These are phyloP conservation scores for human (Homo sapiens) DNA, from an alignment of 2,113 vertebrate species.

Conservation along the genomic window DNA sequence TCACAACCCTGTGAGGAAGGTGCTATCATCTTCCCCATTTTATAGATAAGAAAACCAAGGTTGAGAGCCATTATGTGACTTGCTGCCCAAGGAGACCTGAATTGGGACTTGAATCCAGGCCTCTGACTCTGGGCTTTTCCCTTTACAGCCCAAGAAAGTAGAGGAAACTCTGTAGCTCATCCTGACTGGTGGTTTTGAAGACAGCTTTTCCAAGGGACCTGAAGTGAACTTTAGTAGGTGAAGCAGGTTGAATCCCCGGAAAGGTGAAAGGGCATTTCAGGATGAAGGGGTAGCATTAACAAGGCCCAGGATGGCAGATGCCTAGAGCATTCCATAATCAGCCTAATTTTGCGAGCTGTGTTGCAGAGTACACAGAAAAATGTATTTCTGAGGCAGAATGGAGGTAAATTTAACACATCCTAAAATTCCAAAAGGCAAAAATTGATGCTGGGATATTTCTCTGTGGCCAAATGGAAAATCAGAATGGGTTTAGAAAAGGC, in stretches of 20 bases:
- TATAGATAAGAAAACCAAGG: not conserved
- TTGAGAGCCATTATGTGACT: not conserved
- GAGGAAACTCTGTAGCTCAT: not conserved
- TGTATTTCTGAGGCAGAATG: not conserved
- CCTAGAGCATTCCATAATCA: accelerated
- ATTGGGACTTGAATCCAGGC: not conserved
- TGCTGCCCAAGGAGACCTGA: not conserved
- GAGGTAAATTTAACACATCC: not conserved
- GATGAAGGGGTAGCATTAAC: not conserved
- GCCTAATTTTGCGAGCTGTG: not conserved
- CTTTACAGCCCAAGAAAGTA: not conserved
- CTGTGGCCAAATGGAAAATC: not conserved
- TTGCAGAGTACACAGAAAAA: not conserved
- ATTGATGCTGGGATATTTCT: not conserved
- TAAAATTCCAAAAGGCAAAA: not conserved
- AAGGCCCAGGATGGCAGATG: not conserved
- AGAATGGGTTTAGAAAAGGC: not conserved
- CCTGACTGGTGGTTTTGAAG: not conserved
- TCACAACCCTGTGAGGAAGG: not conserved
- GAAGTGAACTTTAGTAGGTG: not conserved
- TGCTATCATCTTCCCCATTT: not conserved
- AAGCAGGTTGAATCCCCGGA: not conserved
- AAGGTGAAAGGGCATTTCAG: not conserved
- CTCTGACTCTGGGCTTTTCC: not conserved
- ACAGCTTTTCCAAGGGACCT: not conserved